phyloP scores from a whole-genome alignment of 2,888 invertebrate species.

The Ochropacha duplaris region DNA sequence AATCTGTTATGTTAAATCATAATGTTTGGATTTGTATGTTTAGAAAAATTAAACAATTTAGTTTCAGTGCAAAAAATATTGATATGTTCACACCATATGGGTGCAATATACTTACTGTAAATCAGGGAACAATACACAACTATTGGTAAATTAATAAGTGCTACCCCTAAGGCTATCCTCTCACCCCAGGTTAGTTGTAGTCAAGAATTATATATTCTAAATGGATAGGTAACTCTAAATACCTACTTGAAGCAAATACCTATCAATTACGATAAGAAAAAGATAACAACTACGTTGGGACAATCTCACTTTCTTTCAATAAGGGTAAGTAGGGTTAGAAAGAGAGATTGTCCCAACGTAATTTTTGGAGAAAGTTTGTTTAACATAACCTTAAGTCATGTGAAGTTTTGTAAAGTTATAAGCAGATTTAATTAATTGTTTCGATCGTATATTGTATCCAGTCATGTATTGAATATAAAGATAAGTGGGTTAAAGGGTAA shows the following conservation, averaged over 20 bases:
- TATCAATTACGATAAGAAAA: no score
- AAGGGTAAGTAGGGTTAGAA: no score
- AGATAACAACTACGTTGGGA: no score
- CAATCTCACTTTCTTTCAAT: no score
- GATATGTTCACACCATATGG: not conserved
- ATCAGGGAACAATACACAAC: not conserved
- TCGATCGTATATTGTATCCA: not conserved
- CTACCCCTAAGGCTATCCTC: no score
- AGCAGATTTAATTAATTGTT: not conserved
- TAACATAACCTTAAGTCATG: not conserved
- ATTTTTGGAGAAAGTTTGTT: constrained; percentile 5
- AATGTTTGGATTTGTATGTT: not conserved
- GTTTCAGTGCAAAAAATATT: not conserved
- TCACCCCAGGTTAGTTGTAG: no score
- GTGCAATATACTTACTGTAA: not conserved
- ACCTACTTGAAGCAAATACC: no score
- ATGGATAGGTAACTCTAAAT: no score
- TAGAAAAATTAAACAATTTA: not conserved
- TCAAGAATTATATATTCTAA: no score
- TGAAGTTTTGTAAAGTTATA: not conserved
- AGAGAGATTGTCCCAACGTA: no score
- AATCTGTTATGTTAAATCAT: not conserved
- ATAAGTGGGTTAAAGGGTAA: constrained; percentile 45
- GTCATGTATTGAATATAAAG: constrained; percentile 23
- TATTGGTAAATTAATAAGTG: no score